These are phyloP conservation scores for Antitype chi DNA, from an alignment of 2,888 invertebrate species.

Conservation along the genomic window DNA sequence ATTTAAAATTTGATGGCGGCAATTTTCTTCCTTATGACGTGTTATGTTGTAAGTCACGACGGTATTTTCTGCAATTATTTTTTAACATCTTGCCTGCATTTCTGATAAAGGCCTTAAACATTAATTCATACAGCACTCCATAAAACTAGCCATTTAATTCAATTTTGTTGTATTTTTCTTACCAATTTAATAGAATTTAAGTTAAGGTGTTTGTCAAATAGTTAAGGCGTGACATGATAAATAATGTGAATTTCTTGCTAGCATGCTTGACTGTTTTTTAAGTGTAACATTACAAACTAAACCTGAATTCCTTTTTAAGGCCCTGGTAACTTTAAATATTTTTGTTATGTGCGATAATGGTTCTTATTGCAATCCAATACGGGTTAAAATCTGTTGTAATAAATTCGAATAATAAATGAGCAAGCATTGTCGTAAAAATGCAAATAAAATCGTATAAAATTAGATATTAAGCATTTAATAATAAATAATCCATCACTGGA, in stretches of 20 bases:
- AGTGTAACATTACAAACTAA: slow-evolving; percentile 55
- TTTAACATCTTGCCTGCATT: slow-evolving; percentile 40
- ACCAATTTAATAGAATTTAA: slow-evolving; percentile 37
- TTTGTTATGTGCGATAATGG: too few species aligned
- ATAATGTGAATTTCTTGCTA: slow-evolving; percentile 40
- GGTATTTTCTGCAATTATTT: slow-evolving; percentile 46
- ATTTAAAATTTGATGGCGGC: slow-evolving; percentile 64
- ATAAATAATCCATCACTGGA: too few species aligned
- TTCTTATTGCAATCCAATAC: too few species aligned
- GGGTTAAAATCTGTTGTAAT: too few species aligned
- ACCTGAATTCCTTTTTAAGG: slow-evolving; percentile 54
- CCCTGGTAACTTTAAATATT: too few species aligned
- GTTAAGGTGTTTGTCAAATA: slow-evolving; percentile 44
- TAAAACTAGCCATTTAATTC: slow-evolving; percentile 41
- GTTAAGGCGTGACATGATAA: slow-evolving; percentile 57
- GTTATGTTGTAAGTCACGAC: slow-evolving; percentile 48
- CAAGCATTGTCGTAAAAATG: too few species aligned
- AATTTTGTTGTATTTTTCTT: slow-evolving; percentile 45
- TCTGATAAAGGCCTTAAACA: slow-evolving; percentile 31
- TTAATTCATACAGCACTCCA: slow-evolving; percentile 55
- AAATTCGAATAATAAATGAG: too few species aligned
- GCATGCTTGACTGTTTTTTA: slow-evolving; percentile 37
- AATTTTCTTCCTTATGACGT: slow-evolving; percentile 61
- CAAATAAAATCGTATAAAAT: too few species aligned
- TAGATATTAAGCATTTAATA: too few species aligned